Conservation (phyloP, 2,888 invertebrate genomes). For the Drosophila flavopinicola region DNA sequence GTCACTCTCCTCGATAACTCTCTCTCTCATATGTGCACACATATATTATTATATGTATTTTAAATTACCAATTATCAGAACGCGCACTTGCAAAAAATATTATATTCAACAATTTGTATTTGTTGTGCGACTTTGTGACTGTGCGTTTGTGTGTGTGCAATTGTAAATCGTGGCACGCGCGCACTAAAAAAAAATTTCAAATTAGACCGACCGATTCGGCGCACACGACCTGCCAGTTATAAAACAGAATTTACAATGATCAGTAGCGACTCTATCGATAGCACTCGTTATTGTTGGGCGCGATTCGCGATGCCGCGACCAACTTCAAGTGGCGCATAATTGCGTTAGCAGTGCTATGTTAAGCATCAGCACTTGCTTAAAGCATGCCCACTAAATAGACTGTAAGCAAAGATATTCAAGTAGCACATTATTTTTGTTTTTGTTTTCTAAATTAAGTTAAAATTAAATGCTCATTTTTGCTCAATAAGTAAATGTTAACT, state of each 20-base stretch:
- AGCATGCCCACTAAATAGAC: background rate
- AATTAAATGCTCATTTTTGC: too few species aligned
- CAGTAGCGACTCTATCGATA: slow-evolving; percentile 23
- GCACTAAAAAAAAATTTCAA: slow-evolving; percentile 54
- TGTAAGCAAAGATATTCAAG: background rate
- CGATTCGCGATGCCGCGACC: slow-evolving; percentile 1
- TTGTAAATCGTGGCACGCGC: slow-evolving; percentile 58
- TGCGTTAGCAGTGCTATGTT: slow-evolving; percentile 18
- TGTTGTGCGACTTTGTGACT: slow-evolving; percentile 42
- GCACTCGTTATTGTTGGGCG: background rate
- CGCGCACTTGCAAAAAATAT: slow-evolving; percentile 49
- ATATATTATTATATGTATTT: slow-evolving; percentile 3
- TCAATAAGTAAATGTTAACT: slow-evolving; percentile 3
- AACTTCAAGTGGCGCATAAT: slow-evolving; percentile 3
- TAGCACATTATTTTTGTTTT: too few species aligned
- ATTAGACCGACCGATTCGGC: slow-evolving; percentile 53
- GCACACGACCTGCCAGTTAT: slow-evolving; percentile 51
- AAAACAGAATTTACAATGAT: slow-evolving; percentile 53
- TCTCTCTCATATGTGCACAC: slow-evolving; percentile 17
- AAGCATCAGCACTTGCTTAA: background rate
- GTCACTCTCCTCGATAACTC: too few species aligned
- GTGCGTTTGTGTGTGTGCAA: slow-evolving; percentile 35
- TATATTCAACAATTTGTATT: slow-evolving; percentile 36
- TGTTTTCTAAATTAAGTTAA: too few species aligned
- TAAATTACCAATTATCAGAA: slow-evolving; percentile 6